Evolutionary conservation across 2,113 vertebrate species (phyloP).

Genomic region (Sturnus vulgaris): DNA sequence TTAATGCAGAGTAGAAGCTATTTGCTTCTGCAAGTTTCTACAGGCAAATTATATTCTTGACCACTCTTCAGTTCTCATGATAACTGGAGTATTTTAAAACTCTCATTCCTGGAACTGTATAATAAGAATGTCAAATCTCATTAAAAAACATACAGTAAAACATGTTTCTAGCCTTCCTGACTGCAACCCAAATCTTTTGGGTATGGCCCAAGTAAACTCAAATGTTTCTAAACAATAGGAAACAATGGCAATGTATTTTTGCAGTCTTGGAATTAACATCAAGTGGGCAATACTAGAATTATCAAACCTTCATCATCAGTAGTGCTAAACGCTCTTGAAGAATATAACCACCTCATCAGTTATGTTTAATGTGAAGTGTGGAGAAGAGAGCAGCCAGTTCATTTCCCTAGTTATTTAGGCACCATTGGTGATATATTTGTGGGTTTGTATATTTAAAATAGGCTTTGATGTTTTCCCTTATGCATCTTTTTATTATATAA

Average conservation of each 20-base stretch:
- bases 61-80: not conserved
- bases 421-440: conserved; percentile 25
- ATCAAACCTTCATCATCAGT: not conserved
- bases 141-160: not conserved
- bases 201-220: not conserved
- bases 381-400: conserved; percentile 5
- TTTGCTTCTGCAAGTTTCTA: not conserved
- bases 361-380: not conserved
- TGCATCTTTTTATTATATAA: conserved; percentile 58
- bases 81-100: not conserved
- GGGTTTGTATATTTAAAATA: conserved; percentile 20
- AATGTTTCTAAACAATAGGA: not conserved
- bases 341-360: conserved; percentile 16
- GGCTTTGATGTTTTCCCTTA: conserved; percentile 60
- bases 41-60: not conserved
- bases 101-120: not conserved
- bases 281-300: not conserved
- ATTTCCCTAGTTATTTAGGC: conserved; percentile 34
- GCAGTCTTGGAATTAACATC: not conserved
- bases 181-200: not conserved
- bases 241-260: not conserved
- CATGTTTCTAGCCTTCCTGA: not conserved
- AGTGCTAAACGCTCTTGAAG: not conserved
- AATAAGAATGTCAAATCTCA: not conserved
- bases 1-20: not conserved